Conservation (phyloP, 2,888 invertebrate genomes). For the Aspidiotus destructor region DNA sequence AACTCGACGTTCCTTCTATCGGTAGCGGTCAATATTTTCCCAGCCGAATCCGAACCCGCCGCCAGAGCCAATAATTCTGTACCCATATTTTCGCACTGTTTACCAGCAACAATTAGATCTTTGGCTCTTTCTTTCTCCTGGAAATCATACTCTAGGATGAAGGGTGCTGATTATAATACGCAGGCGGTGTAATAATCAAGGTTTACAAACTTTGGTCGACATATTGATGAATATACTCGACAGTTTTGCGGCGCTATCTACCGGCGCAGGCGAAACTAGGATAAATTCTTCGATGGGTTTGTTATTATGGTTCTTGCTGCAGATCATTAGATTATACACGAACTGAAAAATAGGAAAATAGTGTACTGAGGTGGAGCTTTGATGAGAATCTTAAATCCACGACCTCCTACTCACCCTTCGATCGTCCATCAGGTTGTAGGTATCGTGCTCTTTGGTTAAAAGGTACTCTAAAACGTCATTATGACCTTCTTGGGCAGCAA, state of each 20-base stretch:
- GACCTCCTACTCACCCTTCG: constrained; percentile 54
- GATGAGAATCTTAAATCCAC: not conserved
- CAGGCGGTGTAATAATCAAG: not conserved
- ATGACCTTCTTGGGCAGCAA: constrained; percentile 95
- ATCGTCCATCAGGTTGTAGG: constrained; percentile 94
- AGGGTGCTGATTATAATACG: too few relatives aligned
- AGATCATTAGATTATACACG: constrained; percentile 96
- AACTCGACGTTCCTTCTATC: constrained; percentile 91
- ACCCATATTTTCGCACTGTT: constrained; percentile 95
- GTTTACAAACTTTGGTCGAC: constrained; percentile 61
- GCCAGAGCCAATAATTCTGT: constrained; percentile 89
- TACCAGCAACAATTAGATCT: constrained; percentile 89
- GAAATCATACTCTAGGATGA: not conserved
- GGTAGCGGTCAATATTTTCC: constrained; percentile 85
- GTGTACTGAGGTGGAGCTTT: not conserved
- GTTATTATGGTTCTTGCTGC: constrained; percentile 90
- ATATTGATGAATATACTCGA: constrained; percentile 81
- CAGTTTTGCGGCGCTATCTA: constrained; percentile 95
- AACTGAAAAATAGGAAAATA: constrained; percentile 49
- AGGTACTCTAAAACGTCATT: constrained; percentile 91
- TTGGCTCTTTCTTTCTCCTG: constrained; percentile 95
- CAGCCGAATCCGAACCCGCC: constrained; percentile 88
- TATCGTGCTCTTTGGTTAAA: constrained; percentile 95
- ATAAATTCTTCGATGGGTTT: constrained; percentile 96
- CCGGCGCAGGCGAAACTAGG: constrained; percentile 96